Evolutionary conservation across 2,888 invertebrate species (phyloP).

Genomic region (Hecatera dysodea): DNA sequence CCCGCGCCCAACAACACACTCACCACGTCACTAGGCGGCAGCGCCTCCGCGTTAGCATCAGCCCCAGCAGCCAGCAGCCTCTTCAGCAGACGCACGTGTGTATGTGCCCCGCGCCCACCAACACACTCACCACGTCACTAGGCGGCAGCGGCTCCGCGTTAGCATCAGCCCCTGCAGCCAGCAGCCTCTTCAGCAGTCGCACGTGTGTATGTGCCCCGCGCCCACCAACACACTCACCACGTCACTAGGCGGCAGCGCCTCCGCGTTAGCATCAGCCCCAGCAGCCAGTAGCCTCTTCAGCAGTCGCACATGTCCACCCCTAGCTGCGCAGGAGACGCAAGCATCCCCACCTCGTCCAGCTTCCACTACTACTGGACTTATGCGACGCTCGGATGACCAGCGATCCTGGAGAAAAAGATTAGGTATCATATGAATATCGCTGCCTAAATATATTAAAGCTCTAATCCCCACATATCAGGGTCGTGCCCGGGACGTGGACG

Average conservation of each 20-base stretch:
- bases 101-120: no score
- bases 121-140: no score
- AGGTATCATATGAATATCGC: background rate
- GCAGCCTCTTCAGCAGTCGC: no score
- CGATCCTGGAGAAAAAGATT: constrained; percentile 44
- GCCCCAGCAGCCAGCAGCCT: constrained; percentile 95
- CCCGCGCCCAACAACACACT: no score
- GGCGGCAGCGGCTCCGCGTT: no score
- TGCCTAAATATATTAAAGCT: no score
- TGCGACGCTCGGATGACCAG: constrained; percentile 54
- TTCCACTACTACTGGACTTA: constrained; percentile 94
- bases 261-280: constrained; percentile 95
- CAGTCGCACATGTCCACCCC: constrained; percentile 93
- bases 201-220: no score
- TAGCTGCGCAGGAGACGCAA: constrained; percentile 95
- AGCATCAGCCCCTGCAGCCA: no score
- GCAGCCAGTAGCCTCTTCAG: constrained; percentile 93
- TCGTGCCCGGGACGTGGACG: no score
- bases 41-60: constrained; percentile 94
- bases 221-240: constrained; percentile 19
- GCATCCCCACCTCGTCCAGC: constrained; percentile 95
- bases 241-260: constrained; percentile 71
- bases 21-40: constrained; percentile 63
- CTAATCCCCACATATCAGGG: no score
- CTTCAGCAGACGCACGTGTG: constrained; percentile 92